phyloP scores from a whole-genome alignment of 2,888 invertebrate genomes.

The Lomographa bimaculata region DNA sequence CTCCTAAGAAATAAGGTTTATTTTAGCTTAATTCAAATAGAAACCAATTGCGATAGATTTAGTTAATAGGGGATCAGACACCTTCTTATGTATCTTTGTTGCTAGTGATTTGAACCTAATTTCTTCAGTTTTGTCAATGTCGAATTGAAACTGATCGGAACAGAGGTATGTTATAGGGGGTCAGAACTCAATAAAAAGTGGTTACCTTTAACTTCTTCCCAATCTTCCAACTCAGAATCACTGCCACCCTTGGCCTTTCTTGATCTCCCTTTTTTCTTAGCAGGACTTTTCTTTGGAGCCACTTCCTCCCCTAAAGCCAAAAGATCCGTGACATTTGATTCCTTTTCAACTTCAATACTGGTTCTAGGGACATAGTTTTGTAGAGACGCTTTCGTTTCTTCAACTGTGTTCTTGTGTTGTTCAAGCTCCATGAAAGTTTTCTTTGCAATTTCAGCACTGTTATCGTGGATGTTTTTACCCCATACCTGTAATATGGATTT shows the following conservation, averaged over 20 bases:
- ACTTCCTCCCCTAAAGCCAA: conserved; percentile 86
- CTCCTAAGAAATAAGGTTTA: no score
- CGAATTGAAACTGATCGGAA: no score
- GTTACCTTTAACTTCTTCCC: conserved; percentile 89
- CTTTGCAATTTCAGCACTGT: conserved; percentile 73
- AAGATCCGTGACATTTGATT: conserved; percentile 84
- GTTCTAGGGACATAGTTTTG: conserved; percentile 69
- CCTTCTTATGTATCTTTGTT: no score
- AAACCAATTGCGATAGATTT: no score
- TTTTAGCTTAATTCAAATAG: no score
- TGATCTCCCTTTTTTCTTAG: conserved; percentile 47
- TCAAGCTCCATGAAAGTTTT: conserved; percentile 82
- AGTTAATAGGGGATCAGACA: no score
- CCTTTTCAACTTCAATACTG: conserved; percentile 28
- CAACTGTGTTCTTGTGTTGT: conserved; percentile 83
- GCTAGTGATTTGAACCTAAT: no score
- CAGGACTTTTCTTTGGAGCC: conserved; percentile 37
- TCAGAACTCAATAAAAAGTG: no score
- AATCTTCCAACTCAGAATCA: conserved; percentile 87
- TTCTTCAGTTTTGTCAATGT: no score
- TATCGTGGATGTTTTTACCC: conserved; percentile 54
- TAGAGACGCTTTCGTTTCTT: conserved; percentile 83
- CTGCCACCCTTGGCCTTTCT: conserved; percentile 60
- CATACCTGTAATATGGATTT: conserved; percentile 54
- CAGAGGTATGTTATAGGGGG: no score